Evolutionary conservation across 2,113 vertebrate species (phyloP).

Genomic region (Synodontis membranacea): DNA sequence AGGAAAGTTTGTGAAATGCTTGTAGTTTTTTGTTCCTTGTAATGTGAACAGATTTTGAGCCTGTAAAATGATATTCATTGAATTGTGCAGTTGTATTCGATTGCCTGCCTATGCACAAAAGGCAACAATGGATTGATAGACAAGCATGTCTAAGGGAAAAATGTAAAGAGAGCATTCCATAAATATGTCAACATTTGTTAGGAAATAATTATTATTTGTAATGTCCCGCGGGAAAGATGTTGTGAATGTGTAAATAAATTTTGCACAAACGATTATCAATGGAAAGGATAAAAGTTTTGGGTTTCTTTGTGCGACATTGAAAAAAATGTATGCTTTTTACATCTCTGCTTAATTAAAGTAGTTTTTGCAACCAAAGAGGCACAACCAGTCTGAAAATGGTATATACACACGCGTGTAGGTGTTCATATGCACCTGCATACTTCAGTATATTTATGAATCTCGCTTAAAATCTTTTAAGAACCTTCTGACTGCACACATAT

Average conservation of each 20-base stretch:
- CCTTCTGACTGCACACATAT: not conserved
- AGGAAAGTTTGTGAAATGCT: not conserved
- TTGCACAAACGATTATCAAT: not conserved
- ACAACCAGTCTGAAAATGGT: not conserved
- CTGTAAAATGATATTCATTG: not conserved
- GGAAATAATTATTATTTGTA: not conserved
- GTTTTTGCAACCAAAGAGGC: not conserved
- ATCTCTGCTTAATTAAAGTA: not conserved
- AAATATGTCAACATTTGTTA: not conserved
- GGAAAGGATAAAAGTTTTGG: not conserved
- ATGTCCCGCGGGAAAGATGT: not conserved
- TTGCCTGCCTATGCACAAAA: not conserved
- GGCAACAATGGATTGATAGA: not conserved
- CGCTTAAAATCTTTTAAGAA: not conserved
- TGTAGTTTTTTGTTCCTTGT: not conserved
- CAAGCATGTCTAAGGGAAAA: not conserved
- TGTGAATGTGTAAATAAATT: not conserved
- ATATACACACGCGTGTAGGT: not conserved
- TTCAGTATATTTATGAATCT: not conserved
- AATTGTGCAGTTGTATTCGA: not conserved
- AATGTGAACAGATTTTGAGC: not conserved
- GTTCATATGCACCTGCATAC: not conserved
- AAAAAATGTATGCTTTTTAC: not conserved
- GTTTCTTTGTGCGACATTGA: not conserved
- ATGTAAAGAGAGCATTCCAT: not conserved